These are phyloP conservation scores for Dascyllus trimaculatus DNA, from an alignment of 2,113 vertebrate species.

Conservation along the genomic window DNA sequence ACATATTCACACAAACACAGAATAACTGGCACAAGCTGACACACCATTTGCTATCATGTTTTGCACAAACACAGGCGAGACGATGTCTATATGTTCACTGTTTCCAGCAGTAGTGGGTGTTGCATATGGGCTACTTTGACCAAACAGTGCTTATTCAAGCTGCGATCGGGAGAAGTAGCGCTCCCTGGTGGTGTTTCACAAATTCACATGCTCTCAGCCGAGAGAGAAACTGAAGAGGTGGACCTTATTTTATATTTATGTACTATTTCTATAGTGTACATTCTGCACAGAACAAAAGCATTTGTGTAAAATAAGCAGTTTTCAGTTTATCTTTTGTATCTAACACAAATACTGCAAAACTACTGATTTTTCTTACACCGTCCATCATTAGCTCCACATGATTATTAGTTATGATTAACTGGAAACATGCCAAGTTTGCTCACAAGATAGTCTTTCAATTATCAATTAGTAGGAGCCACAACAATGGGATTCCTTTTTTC, in stretches of 20 bases:
- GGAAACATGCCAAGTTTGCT: not conserved
- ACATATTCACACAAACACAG: constrained; percentile 24
- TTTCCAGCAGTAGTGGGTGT: constrained; percentile 19
- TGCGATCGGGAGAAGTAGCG: constrained; percentile 28
- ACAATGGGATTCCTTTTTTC: not conserved
- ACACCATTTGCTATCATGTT: constrained; percentile 24
- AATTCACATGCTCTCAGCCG: not conserved
- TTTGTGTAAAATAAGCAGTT: not conserved
- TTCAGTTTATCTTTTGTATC: not conserved
- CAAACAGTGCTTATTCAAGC: not conserved
- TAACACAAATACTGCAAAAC: too few relatives aligned
- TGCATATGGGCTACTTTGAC: constrained; percentile 7
- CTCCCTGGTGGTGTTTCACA: constrained; percentile 51
- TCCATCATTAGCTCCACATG: not conserved
- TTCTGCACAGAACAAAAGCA: not conserved
- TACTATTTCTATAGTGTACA: not conserved
- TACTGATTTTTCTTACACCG: too few relatives aligned
- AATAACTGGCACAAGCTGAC: constrained; percentile 21
- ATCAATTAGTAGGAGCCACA: not conserved
- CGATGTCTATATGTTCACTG: constrained; percentile 14
- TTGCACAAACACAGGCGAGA: constrained; percentile 37
- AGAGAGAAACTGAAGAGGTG: not conserved
- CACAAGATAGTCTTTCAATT: not conserved
- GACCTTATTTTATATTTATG: not conserved
- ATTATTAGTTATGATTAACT: not conserved